These are phyloP conservation scores for Xyrichtys novacula DNA, from an alignment of 2,797 vertebrate species.

Conservation along the genomic window DNA sequence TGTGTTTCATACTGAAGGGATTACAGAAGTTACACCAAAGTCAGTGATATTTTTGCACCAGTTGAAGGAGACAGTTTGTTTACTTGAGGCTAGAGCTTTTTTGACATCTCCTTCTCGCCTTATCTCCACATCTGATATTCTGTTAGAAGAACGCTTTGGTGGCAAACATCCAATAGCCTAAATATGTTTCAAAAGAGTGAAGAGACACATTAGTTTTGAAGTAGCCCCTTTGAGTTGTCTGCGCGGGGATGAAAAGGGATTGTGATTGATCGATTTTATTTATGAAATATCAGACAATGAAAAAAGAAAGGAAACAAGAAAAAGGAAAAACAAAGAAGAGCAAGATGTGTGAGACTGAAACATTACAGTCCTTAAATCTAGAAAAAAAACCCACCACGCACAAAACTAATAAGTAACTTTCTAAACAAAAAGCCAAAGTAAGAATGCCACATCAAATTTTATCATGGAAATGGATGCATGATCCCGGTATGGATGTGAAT, in stretches of 20 bases:
- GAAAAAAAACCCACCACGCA: background rate
- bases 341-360: background rate
- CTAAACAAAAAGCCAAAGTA: background rate
- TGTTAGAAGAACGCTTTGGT: slow-evolving; percentile 12
- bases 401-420: background rate
- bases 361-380: background rate
- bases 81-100: slow-evolving; percentile 1
- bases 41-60: background rate
- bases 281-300: background rate
- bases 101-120: slow-evolving; percentile 2
- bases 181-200: slow-evolving; percentile 10
- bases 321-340: background rate
- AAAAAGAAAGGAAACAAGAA: background rate
- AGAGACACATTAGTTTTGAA: slow-evolving; percentile 1
- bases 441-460: background rate
- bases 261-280: slow-evolving; percentile 3
- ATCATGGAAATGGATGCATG: background rate
- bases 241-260: background rate
- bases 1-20: background rate
- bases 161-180: background rate
- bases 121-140: slow-evolving; percentile 22
- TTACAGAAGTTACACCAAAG: background rate
- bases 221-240: slow-evolving; percentile 1
- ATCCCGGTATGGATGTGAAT: background rate
- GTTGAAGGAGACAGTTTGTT: background rate